Evolutionary conservation across 2,888 invertebrate genomes (phyloP), one percentile per base, ranked within the genome.

Genomic region (Pammene fasciana): DNA sequence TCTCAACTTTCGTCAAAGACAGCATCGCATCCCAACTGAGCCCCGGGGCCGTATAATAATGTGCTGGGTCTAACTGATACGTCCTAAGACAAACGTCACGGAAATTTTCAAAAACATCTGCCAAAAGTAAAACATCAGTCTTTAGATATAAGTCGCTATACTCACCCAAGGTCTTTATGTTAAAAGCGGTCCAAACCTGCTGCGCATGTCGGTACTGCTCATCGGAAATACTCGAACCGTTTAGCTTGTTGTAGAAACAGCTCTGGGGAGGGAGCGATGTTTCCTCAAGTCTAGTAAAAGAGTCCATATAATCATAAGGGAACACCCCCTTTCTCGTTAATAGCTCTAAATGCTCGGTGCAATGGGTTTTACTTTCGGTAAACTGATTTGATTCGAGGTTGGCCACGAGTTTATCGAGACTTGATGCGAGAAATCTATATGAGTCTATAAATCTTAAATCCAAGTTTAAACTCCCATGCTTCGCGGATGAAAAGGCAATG

Each of bases 1-100:
- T 26, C 26, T 26, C 26, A 26, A 26, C 26, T 26, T 26, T 26
- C 26, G 26, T 26, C 26, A 4, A 3, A 4, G 26, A 26, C 26
- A 50, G 18, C 50, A 50, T 50, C 8, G 50, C 16, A n/a, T 50
- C 50, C 50, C 50, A 50, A 10, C 50, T 50, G 16, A 50, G 11
- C 5, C 50, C 50, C 0, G 50, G 16, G 9, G 50, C 50, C 5
- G 50, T 50, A 50, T 18, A 50, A 18, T 50, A 50, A 18, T 50
- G 50, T 9, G 50, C 50, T 10, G 50, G 50, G 10, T 50, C 50
- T 3, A 50, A 16, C 9, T 11, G 9, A 18, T 50, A 50, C 10
- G 50, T 50, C 8, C 9, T 18, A 18, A 50, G 50, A 50, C 50
- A 50, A 5, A 50, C 50, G 18, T 50, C 2, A 18, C 50, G 16